A percentile compares a stretch with the other conserved stretches of the same genome.
phyloP scores from a whole-genome alignment of 2,113 vertebrate species.

The Kryptolebias marmoratus region DNA sequence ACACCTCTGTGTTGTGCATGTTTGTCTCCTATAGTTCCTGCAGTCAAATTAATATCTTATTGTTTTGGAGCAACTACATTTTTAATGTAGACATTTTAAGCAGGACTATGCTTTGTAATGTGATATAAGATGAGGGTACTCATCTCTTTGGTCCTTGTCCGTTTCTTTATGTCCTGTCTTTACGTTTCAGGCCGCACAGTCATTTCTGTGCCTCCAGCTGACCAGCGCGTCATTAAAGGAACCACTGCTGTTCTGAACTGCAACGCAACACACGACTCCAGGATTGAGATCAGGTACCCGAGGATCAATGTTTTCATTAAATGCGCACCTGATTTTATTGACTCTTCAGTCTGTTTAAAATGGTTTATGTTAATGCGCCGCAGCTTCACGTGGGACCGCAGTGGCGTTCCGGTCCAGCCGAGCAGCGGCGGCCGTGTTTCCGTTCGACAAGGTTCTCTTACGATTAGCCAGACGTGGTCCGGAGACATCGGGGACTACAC shows the following conservation, averaged over 20 bases:
- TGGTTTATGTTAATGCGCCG: neutral
- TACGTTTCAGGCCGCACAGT: slow-evolving; percentile 86
- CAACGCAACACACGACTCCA: slow-evolving; percentile 87
- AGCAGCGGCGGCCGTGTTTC: slow-evolving; percentile 85
- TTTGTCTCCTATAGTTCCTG: slow-evolving; percentile 12
- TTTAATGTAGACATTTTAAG: slow-evolving; percentile 21
- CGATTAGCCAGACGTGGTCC: slow-evolving; percentile 96
- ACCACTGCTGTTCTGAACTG: slow-evolving; percentile 89
- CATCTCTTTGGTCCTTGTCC: neutral
- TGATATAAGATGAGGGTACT: neutral
- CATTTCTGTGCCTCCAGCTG: slow-evolving; percentile 86
- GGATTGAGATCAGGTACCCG: slow-evolving; percentile 86
- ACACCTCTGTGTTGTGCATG: neutral
- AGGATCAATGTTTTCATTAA: neutral
- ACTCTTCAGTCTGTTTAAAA: neutral
- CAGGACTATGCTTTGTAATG: neutral
- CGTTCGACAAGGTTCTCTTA: slow-evolving; percentile 86
- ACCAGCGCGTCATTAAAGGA: slow-evolving; percentile 94
- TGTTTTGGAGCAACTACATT: slow-evolving; percentile 11
- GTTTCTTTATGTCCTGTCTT: slow-evolving; percentile 8
- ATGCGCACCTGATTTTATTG: neutral
- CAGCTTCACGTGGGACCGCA: slow-evolving; percentile 93
- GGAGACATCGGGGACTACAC: slow-evolving; percentile 97
- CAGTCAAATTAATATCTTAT: slow-evolving; percentile 20
- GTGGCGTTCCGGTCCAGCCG: slow-evolving; percentile 77